Percentiles rank a stretch among this genome's conserved stretches.
Conservation (phyloP, 2,888 invertebrate species). For the Nebria salina region DNA sequence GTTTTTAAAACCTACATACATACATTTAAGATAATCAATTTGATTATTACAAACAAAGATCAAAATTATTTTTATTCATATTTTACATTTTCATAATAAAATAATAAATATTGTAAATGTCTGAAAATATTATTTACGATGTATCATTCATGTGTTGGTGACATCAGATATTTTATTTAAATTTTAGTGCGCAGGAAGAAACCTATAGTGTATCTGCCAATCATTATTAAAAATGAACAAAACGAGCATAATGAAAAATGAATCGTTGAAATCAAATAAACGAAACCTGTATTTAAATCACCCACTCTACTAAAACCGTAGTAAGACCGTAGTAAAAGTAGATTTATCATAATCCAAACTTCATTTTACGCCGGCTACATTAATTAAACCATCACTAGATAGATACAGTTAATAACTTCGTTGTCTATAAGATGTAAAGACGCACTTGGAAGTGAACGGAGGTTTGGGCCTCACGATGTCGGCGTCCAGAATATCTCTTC, state of each 20-base stretch:
- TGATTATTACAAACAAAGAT: too few species aligned
- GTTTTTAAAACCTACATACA: background rate
- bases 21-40: too few species aligned
- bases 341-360: constrained; percentile 11
- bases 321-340: background rate
- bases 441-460: constrained; percentile 4
- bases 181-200: background rate
- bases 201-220: background rate
- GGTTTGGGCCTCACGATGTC: background rate
- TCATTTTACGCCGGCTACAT: constrained; percentile 5
- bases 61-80: too few species aligned
- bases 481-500: constrained; percentile 11
- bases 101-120: too few species aligned
- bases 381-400: background rate
- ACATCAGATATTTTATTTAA: background rate
- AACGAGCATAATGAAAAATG: background rate
- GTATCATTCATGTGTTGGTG: background rate
- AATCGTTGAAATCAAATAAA: background rate
- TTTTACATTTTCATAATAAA: too few species aligned
- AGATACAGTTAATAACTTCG: constrained; percentile 1
- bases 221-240: background rate
- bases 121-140: too few species aligned
- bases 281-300: background rate
- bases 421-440: background rate
- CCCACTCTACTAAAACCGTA: background rate